A percentile compares a stretch with the other conserved stretches of the same genome.
These are phyloP conservation scores for Stomatorhinus ivindoensis DNA, from an alignment of 2,113 vertebrate genomes.

Conservation along the genomic window DNA sequence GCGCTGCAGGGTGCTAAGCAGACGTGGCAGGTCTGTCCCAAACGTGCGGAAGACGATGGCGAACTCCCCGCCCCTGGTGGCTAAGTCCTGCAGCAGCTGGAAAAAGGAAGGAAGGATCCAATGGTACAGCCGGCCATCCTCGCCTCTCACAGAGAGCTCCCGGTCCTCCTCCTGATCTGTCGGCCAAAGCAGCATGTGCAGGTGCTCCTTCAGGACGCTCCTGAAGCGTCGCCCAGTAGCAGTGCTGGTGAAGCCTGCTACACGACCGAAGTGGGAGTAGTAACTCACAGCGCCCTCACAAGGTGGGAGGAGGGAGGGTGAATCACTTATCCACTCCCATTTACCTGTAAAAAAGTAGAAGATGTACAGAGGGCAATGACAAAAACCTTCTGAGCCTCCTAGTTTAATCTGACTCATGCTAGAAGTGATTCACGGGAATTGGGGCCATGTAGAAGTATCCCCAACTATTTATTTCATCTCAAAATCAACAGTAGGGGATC, in stretches of 20 bases:
- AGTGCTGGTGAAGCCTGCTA: conserved; percentile 55
- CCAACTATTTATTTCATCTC: not conserved
- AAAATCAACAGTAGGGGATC: not conserved
- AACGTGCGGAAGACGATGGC: conserved; percentile 74
- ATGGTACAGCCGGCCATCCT: conserved; percentile 64
- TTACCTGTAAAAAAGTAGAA: conserved; percentile 54
- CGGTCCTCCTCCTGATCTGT: conserved; percentile 45
- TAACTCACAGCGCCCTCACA: conserved; percentile 62
- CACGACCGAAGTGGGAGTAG: conserved; percentile 64
- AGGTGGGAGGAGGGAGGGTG: conserved; percentile 63
- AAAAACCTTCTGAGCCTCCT: not conserved
- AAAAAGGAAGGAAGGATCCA: conserved; percentile 82
- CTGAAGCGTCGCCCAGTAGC: conserved; percentile 58
- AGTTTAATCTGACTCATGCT: not conserved
- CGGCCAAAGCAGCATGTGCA: conserved; percentile 70
- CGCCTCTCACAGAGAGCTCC: conserved; percentile 56
- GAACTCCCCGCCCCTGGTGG: conserved; percentile 55
- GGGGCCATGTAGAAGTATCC: not conserved
- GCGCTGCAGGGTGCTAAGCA: conserved; percentile 51
- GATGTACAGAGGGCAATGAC: not conserved
- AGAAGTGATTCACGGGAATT: not conserved
- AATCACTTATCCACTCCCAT: conserved; percentile 77
- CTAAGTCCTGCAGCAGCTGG: conserved; percentile 64
- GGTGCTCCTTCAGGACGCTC: conserved; percentile 54
- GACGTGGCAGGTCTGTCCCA: conserved; percentile 65